Conservation (phyloP, 2,113 vertebrate species). For the Copsychus sechellarum region DNA sequence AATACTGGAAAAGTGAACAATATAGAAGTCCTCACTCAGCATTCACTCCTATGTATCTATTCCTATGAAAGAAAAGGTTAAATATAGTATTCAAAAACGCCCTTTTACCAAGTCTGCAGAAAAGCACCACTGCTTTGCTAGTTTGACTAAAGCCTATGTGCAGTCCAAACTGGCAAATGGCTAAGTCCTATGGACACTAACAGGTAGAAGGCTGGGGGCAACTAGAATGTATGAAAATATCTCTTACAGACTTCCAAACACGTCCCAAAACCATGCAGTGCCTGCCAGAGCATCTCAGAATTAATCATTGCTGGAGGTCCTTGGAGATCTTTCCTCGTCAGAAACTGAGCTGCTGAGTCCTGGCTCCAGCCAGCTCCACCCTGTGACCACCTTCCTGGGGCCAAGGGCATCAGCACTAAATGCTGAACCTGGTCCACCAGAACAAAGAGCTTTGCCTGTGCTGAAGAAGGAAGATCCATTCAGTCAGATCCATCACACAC, state of each 20-base stretch:
- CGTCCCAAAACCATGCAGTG: accelerated
- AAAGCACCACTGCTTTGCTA: neutral
- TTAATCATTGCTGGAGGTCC: neutral
- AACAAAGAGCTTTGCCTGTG: neutral
- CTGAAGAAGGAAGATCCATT: neutral
- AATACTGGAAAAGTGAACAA: neutral
- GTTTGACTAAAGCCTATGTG: neutral
- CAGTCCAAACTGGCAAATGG: neutral
- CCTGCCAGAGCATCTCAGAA: neutral
- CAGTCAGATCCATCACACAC: neutral
- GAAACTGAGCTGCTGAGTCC: neutral
- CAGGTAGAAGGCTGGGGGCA: neutral
- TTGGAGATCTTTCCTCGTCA: neutral
- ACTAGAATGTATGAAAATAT: accelerated
- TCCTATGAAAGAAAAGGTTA: neutral
- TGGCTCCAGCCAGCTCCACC: neutral
- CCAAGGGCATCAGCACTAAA: neutral
- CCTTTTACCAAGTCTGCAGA: neutral
- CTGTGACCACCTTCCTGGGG: neutral
- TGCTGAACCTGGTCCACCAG: neutral
- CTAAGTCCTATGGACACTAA: neutral
- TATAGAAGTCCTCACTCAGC: neutral
- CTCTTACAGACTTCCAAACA: neutral
- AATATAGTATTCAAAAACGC: neutral
- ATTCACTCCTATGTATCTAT: neutral